These are phyloP conservation scores for Heliothis peltigera DNA, from an alignment of 2,888 invertebrate species.

Conservation along the genomic window DNA sequence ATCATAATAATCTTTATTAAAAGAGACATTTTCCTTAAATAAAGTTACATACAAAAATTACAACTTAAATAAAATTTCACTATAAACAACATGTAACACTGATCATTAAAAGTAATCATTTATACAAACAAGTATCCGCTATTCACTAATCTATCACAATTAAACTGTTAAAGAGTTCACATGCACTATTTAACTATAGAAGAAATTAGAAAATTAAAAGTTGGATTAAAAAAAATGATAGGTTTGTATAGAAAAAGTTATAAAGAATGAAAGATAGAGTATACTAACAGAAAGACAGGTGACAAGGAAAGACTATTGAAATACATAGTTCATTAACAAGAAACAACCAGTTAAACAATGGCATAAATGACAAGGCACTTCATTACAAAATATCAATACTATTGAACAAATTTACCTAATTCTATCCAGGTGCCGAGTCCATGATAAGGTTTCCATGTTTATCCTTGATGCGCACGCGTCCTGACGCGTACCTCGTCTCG, in stretches of 20 bases:
- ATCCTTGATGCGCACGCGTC: slow-evolving; percentile 96
- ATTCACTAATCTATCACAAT: slow-evolving; percentile 66
- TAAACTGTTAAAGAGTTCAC: slow-evolving; percentile 31
- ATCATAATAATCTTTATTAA: slow-evolving; percentile 59
- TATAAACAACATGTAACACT: slow-evolving; percentile 62
- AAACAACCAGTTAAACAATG: slow-evolving; percentile 24
- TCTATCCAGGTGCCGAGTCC: slow-evolving; percentile 89
- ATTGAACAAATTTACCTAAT: slow-evolving; percentile 11
- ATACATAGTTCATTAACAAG: not conserved
- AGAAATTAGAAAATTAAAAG: not conserved
- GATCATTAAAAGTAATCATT: slow-evolving; percentile 51
- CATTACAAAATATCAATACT: slow-evolving; percentile 33
- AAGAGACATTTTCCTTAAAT: slow-evolving; percentile 59
- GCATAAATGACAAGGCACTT: slow-evolving; percentile 39
- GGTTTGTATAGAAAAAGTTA: not conserved
- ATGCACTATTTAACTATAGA: slow-evolving; percentile 2
- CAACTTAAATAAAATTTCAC: slow-evolving; percentile 68
- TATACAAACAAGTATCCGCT: slow-evolving; percentile 28
- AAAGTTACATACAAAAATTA: slow-evolving; percentile 61
- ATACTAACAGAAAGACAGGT: not conserved
- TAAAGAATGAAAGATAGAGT: not conserved
- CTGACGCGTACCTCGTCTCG: slow-evolving; percentile 97
- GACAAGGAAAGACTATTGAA: not conserved
- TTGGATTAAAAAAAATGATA: not conserved
- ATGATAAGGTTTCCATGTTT: slow-evolving; percentile 95